Percentiles rank a stretch among this genome's conserved stretches.
Evolutionary conservation across 1,140 invertebrate species (phyloP).

Genomic region (Drosophila ficusphila): DNA sequence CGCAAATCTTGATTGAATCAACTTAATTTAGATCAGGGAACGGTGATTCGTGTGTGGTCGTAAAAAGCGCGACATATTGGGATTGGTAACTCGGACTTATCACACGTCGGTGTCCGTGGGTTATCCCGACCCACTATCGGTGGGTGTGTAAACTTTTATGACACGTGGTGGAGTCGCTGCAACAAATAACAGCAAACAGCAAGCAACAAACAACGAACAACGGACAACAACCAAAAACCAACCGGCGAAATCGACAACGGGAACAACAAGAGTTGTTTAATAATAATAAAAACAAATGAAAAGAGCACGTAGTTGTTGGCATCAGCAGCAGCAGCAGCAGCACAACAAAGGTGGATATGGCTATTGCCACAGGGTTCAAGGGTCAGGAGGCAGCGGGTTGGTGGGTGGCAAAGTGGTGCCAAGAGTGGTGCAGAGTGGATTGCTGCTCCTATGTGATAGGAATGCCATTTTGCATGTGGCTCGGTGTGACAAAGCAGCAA

Average conservation of each 20-base stretch:
- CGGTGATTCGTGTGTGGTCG: constrained; percentile 77
- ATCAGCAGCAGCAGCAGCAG: constrained; percentile 19
- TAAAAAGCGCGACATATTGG: constrained; percentile 80
- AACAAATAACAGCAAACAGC: constrained; percentile 58
- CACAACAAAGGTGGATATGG: constrained; percentile 29
- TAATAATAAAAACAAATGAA: constrained; percentile 82
- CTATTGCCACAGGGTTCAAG: constrained; percentile 11
- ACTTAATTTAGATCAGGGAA: constrained; percentile 79
- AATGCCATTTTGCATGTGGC: constrained; percentile 74
- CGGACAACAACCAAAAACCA: constrained; percentile 36
- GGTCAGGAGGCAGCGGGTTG: not conserved
- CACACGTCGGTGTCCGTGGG: constrained; percentile 56
- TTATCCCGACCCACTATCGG: not conserved
- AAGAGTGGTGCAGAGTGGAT: constrained; percentile 13
- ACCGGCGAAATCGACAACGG: constrained; percentile 19
- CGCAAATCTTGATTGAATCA: constrained; percentile 81
- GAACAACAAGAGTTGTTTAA: constrained; percentile 73
- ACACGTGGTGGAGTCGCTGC: constrained; percentile 68
- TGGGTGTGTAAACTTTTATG: constrained; percentile 75
- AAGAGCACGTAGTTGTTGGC: constrained; percentile 72
- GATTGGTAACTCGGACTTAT: constrained; percentile 64
- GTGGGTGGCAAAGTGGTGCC: constrained; percentile 1
- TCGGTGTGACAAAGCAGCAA: constrained; percentile 77
- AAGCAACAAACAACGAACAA: constrained; percentile 24
- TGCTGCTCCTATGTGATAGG: constrained; percentile 56